These are phyloP conservation scores for Trachelus iudaicus DNA, from an alignment of 2,888 invertebrate species.

Conservation along the genomic window DNA sequence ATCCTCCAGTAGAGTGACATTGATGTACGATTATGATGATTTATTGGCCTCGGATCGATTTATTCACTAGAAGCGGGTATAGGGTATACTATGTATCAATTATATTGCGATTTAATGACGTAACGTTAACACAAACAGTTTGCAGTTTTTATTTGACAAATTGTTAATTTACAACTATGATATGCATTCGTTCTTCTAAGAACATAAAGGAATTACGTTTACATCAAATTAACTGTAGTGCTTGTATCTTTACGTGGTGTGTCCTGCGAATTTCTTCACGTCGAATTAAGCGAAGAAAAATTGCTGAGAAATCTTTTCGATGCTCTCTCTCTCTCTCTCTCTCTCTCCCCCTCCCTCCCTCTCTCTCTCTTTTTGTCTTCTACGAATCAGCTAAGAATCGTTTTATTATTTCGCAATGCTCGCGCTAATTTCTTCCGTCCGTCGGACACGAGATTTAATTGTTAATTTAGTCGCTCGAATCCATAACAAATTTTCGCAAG, in stretches of 20 bases:
- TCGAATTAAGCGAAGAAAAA: background rate
- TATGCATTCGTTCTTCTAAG: conserved; percentile 87
- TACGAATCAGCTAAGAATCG: background rate
- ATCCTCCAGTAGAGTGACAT: background rate
- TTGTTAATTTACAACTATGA: conserved; percentile 91
- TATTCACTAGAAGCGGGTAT: background rate
- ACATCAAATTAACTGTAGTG: conserved; percentile 32
- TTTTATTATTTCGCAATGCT: background rate
- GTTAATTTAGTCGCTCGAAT: background rate
- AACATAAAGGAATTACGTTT: conserved; percentile 61
- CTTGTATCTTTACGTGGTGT: conserved; percentile 16
- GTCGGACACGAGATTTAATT: background rate
- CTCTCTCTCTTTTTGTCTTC: conserved; percentile 2
- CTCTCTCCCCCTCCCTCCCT: background rate
- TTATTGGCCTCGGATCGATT: background rate
- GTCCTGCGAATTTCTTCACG: background rate
- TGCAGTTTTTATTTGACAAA: conserved; percentile 85
- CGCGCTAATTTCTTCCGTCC: background rate
- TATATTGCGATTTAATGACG: background rate
- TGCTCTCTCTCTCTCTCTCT: background rate
- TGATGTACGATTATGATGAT: background rate
- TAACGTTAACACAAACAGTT: conserved; percentile 65
- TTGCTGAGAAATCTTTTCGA: background rate
- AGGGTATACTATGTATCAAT: background rate
- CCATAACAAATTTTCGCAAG: background rate